Evolutionary conservation across 2,888 invertebrate species (phyloP), one percentile per base, ranked within the genome.

Genomic region (Ormyrus labotus): DNA sequence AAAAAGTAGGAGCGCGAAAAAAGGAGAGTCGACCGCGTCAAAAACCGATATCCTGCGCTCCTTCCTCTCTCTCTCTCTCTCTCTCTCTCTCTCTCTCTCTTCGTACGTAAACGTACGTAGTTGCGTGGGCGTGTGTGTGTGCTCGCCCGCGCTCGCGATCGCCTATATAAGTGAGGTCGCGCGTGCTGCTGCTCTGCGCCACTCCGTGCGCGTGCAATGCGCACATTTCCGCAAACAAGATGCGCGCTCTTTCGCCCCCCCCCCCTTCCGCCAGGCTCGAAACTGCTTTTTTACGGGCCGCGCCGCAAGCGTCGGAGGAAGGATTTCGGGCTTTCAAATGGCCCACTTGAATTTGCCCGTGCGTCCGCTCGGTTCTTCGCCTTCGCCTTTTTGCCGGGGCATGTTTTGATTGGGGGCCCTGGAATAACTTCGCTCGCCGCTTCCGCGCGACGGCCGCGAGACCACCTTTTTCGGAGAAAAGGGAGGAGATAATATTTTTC

Each of bases 21-120:
- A 9, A 65, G 0, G 48, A 73, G 64, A 64, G 64, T 53, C 5
- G 13, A 50, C 9, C n/a, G 50, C 64, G 64, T 79, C 57, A 45
- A 65, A 75, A 75, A 61, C 70, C 75, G 65, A 75, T 80, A 75
- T 58, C 70, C 75, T 70, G n/a, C 51, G 50, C 34, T 13, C 11
- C 10, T 19, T 13, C 11, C 10, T 19, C 48, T 13, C 57, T n/a
- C 10, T n/a, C 57, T 57, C 57, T n/a, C 57, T n/a, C 57, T n/a
- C 57, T 13, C 57, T n/a, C 57, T n/a, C 13, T 34, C 34, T 34
- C 34, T 34, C 57, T n/a, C 57, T 6, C 10, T 57, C n/a, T 57
- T 3, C 11, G 19, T 9, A 2, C 10, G 53, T 19, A 51, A 51
- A 71, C 50, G 19, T 13, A 51, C 11, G 51, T 71, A 4, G 7